Evolutionary conservation across 2,797 vertebrate species (phyloP).

Genomic region (Leptatherina wallacei): DNA sequence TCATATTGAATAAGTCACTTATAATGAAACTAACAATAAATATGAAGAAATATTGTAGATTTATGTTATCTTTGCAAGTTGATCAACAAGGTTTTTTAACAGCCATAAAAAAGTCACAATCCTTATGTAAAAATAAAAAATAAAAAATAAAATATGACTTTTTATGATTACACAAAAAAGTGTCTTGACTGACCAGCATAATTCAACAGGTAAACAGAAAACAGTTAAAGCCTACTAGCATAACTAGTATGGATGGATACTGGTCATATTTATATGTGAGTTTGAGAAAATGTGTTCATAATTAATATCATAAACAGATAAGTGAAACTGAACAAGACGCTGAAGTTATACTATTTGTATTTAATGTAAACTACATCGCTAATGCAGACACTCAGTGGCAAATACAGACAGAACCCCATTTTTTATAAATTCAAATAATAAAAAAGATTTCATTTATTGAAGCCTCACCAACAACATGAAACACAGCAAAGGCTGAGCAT

Average conservation of each 20-base stretch:
- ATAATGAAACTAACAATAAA: not conserved
- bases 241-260: not conserved
- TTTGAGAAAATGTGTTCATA: not conserved
- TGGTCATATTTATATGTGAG: not conserved
- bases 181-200: too few relatives aligned
- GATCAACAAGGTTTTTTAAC: not conserved
- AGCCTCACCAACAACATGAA: conserved; percentile 32
- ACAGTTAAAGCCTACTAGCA: not conserved
- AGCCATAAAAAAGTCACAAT: not conserved
- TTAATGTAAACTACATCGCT: not conserved
- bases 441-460: conserved; percentile 42
- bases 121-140: not conserved
- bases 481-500: conserved; percentile 33
- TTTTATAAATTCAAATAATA: conserved; percentile 25
- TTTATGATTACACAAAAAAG: not conserved
- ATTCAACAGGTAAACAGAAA: too few relatives aligned
- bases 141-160: not conserved
- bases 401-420: not conserved
- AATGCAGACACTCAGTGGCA: not conserved
- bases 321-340: conserved; percentile 12
- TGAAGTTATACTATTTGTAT: not conserved
- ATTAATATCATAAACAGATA: not conserved
- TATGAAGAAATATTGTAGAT: not conserved
- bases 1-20: not conserved
- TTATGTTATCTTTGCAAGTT: not conserved